These are phyloP conservation scores for Hestina assimilis DNA, from an alignment of 1,140 invertebrate genomes.

Conservation along the genomic window DNA sequence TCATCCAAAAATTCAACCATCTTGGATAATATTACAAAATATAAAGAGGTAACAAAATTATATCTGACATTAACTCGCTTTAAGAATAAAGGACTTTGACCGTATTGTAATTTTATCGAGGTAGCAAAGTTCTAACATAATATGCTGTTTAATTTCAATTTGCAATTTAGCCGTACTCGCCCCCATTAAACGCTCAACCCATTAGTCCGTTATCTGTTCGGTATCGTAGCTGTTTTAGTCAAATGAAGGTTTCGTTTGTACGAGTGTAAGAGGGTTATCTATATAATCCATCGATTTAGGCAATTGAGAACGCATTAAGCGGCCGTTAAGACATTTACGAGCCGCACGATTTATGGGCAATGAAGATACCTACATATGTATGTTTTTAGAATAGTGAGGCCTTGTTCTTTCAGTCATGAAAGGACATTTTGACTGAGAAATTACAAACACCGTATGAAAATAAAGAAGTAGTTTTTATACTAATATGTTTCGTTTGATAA, in stretches of 20 bases:
- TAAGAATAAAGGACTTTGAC: slow-evolving; percentile 25
- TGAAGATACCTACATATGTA: too few species aligned
- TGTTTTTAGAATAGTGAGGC: too few species aligned
- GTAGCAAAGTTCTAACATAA: background rate
- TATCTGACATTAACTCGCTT: background rate
- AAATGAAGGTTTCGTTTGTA: slow-evolving; percentile 1
- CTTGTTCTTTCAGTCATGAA: too few species aligned
- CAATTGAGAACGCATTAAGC: slow-evolving; percentile 61
- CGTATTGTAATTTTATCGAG: background rate
- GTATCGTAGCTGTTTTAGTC: slow-evolving; percentile 7
- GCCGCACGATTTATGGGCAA: slow-evolving; percentile 44
- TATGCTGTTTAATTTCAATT: slow-evolving; percentile 16
- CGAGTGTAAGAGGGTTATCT: slow-evolving; percentile 42
- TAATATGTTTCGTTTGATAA: too few species aligned
- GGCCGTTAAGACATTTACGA: slow-evolving; percentile 45
- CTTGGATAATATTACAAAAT: too few species aligned
- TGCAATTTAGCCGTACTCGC: slow-evolving; percentile 3
- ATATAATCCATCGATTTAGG: slow-evolving; percentile 46
- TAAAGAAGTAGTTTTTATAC: too few species aligned
- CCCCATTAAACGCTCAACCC: slow-evolving; percentile 27
- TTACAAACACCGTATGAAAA: too few species aligned
- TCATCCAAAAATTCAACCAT: too few species aligned
- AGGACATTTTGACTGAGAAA: too few species aligned
- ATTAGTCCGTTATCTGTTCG: slow-evolving; percentile 6
- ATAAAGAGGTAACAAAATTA: background rate